Percentiles rank a stretch among this genome's conserved stretches.
phyloP scores from a whole-genome alignment of 2,113 vertebrate species.

The Callocephalon fimbriatum region DNA sequence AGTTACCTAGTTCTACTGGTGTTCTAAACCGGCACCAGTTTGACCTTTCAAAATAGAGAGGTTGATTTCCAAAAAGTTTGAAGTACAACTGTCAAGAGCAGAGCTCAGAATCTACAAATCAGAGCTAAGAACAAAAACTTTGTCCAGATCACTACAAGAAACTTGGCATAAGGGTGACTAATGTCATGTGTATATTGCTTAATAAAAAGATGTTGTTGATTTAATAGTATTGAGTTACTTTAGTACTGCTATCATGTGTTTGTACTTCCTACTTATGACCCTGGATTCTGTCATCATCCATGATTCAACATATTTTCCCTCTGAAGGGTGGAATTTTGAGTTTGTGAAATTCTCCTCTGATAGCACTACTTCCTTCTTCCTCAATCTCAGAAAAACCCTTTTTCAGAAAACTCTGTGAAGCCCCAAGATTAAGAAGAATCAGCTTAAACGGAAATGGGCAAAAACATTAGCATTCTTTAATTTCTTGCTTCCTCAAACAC shows the following conservation, averaged over 20 bases:
- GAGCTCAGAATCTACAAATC: neutral
- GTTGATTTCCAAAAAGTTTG: neutral
- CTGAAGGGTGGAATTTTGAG: neutral
- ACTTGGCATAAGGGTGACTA: neutral
- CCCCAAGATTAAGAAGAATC: neutral
- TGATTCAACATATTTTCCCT: neutral
- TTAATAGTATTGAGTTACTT: neutral
- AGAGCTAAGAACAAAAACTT: neutral
- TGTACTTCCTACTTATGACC: fast-evolving
- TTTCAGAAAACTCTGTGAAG: neutral
- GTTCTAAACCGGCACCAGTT: neutral
- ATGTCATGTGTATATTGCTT: neutral
- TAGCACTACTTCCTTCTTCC: neutral
- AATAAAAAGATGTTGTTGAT: neutral
- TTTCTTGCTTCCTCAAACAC: neutral
- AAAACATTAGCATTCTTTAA: neutral
- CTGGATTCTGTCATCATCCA: neutral
- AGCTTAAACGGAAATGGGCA: neutral
- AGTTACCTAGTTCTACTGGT: neutral
- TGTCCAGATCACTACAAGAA: neutral
- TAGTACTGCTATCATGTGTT: neutral
- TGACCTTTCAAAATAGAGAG: neutral
- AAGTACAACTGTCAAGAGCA: neutral
- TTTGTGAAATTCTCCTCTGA: neutral
- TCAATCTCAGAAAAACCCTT: neutral